Evolutionary conservation across 2,113 vertebrate genomes (phyloP).

Genomic region (Gobio gobio): DNA sequence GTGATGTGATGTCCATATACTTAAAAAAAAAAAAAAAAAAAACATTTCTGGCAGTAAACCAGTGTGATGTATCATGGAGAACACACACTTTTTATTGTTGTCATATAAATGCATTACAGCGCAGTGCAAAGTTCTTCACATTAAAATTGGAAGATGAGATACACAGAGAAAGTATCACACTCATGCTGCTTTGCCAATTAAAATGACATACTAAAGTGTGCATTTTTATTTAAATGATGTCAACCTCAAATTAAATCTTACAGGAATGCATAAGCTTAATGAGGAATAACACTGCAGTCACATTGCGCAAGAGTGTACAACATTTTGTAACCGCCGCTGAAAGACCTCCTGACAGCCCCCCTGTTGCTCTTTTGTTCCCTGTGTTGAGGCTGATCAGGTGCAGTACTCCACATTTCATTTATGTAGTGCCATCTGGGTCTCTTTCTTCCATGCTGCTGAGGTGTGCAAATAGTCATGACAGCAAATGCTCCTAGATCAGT

Average conservation of each 20-base stretch:
- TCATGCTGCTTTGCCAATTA: neutral
- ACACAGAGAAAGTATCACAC: neutral
- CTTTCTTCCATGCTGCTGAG: conserved; percentile 5
- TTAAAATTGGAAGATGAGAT: neutral
- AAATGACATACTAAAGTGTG: neutral
- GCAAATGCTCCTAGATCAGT: neutral
- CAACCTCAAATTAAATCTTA: neutral
- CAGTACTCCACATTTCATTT: conserved; percentile 9
- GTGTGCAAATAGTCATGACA: conserved; percentile 23
- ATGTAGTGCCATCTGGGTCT: conserved; percentile 19
- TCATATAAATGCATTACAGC: neutral
- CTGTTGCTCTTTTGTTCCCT: conserved; percentile 30
- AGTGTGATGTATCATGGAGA: neutral
- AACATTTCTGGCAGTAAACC: neutral
- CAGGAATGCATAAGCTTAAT: conserved; percentile 1
- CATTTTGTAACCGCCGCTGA: neutral
- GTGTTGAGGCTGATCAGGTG: conserved; percentile 36
- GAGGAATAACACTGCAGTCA: conserved; percentile 4
- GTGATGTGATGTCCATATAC: neutral
- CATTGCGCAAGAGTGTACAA: neutral
- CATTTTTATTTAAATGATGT: conserved; percentile 1
- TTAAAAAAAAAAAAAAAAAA: neutral
- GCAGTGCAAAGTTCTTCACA: neutral
- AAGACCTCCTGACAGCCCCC: neutral
- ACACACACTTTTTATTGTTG: conserved; percentile 6